Base-by-base conservation (phyloP, 2,113 vertebrate genomes). In the Equus przewalskii region DNA sequence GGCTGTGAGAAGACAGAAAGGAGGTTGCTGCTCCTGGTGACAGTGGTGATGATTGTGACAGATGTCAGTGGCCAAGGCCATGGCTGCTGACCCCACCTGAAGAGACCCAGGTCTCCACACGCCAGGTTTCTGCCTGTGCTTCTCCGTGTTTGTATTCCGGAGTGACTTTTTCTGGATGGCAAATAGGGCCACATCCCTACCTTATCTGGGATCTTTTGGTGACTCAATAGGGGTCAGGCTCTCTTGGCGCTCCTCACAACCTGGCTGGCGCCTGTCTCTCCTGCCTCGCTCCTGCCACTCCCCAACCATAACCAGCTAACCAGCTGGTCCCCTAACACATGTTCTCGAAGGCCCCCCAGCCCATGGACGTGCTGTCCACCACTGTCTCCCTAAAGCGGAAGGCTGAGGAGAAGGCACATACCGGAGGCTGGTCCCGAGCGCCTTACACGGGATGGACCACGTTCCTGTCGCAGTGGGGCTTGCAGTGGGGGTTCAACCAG, bases 401-500 rank as follows among this genome's bases (percentile, higher is more conserved):
- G 22, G 36, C 60, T 62, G 1, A 28, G 58, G 84, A 16, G 49
- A 54, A 86, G 8, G 14, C 33, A 49, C 97, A 28, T 95, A 98
- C 98, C 97, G 0, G 7, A 15, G 30, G 90, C 1, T 5, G 5
- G 22, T 51, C n/a, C 30, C 10, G 22, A 82, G 28, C 0, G 12
- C 30, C 10, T 98, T 98, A 99, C 78, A 99, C 84, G 0, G 99
- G 99, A 81, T 99, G 92, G 60, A 99, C 99, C 19, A 99, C 97
- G 96, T 99, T 99, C 97, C 99, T 98, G 98, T 99, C 98, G 41
- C 99, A 99, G 97, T 99, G 99, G 1, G 99, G 99, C 89, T 98
- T 96, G 96, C 99, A 99, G 93, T 99, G 99, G 1, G 99, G 99
- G 96, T 99, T 99, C 98, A 99, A 62, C 99, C 99, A 99, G 97